Conservation (phyloP, 2,888 invertebrate species). For the Cephus nigrinus region DNA sequence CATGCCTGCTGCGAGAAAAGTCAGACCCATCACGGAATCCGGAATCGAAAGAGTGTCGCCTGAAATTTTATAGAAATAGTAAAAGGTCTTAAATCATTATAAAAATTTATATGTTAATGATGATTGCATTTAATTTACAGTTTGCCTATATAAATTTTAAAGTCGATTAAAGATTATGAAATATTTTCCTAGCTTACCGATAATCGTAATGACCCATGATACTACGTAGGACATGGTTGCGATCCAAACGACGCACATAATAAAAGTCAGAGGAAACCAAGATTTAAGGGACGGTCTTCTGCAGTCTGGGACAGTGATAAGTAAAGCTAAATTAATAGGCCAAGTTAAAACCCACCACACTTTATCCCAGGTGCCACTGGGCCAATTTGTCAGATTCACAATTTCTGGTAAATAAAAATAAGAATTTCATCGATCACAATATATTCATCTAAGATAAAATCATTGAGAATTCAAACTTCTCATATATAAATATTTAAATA, state of each 20-base stretch:
- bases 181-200: slow-evolving; percentile 70
- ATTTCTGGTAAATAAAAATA: slow-evolving; percentile 40
- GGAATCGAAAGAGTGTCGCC: slow-evolving; percentile 84
- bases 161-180: not conserved
- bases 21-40: slow-evolving; percentile 87
- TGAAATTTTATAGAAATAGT: slow-evolving; percentile 44
- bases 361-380: slow-evolving; percentile 66
- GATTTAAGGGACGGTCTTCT: slow-evolving; percentile 69
- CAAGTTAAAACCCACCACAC: slow-evolving; percentile 77
- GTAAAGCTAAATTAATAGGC: slow-evolving; percentile 79
- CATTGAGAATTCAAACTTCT: not conserved
- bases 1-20: slow-evolving; percentile 86
- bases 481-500: not conserved
- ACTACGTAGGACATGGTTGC: slow-evolving; percentile 84
- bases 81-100: not conserved
- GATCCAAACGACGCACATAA: slow-evolving; percentile 87
- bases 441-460: not conserved
- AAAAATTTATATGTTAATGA: not conserved
- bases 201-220: slow-evolving; percentile 85
- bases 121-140: not conserved
- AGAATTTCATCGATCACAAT: not conserved
- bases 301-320: slow-evolving; percentile 83
- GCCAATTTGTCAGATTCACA: slow-evolving; percentile 70
- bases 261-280: slow-evolving; percentile 76
- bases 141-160: not conserved